Percentiles rank a stretch among this genome's conserved stretches.
Evolutionary conservation across 1,140 invertebrate genomes (phyloP).

Genomic region (Aethina tumida): DNA sequence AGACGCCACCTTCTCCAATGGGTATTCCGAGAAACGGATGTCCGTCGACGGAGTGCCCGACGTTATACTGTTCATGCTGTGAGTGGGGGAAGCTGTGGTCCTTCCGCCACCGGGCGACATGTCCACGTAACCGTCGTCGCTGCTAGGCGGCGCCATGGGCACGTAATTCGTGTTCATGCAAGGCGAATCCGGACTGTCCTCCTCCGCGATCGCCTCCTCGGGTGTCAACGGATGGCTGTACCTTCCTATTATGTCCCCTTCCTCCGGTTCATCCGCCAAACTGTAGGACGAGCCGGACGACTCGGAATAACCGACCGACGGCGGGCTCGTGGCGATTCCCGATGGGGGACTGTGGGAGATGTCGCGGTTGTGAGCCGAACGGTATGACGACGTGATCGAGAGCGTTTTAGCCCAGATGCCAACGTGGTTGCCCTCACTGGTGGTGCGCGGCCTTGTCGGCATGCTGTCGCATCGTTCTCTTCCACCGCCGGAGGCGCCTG

Average conservation of each 20-base stretch:
- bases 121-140: conserved; percentile 49
- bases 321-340: conserved; percentile 51
- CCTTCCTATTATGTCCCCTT: conserved; percentile 34
- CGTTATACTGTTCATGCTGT: conserved; percentile 59
- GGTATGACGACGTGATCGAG: conserved; percentile 32
- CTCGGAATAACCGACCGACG: conserved; percentile 53
- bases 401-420: conserved; percentile 9
- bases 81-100: conserved; percentile 46
- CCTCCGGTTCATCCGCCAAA: conserved; percentile 47
- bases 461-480: conserved; percentile 72
- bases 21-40: conserved; percentile 49
- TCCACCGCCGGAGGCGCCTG: no score
- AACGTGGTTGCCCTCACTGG: conserved; percentile 46
- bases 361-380: conserved; percentile 46
- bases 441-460: conserved; percentile 55
- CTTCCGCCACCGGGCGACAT: conserved; percentile 45
- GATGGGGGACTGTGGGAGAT: conserved; percentile 52
- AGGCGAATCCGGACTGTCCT: conserved; percentile 30
- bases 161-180: conserved; percentile 42
- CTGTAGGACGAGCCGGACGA: conserved; percentile 61
- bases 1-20: conserved; percentile 55
- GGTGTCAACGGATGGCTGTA: conserved; percentile 50
- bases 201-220: conserved; percentile 44
- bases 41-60: conserved; percentile 61
- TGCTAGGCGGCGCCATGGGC: conserved; percentile 47